These are phyloP conservation scores for Macrotis lagotis DNA, from an alignment of 2,113 vertebrate species.

Conservation along the genomic window DNA sequence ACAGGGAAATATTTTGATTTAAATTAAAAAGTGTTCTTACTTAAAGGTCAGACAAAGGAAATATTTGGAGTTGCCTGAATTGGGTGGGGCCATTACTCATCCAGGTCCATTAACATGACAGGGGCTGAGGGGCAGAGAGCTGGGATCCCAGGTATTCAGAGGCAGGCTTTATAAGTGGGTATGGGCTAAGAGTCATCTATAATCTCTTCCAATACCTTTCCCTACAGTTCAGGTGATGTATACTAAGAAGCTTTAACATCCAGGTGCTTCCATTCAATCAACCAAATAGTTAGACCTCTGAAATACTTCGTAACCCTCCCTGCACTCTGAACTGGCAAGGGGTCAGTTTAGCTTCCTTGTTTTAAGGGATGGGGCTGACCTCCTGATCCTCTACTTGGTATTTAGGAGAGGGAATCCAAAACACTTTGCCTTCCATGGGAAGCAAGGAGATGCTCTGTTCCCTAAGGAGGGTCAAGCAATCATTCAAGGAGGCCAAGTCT, in stretches of 20 bases:
- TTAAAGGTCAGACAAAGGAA: slow-evolving; percentile 3
- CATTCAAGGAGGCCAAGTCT: background rate
- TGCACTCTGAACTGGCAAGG: background rate
- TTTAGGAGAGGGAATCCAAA: background rate
- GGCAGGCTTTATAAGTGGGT: no score
- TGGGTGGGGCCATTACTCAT: background rate
- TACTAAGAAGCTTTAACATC: background rate
- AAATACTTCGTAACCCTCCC: background rate
- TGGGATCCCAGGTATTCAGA: no score
- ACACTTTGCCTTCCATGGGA: no score
- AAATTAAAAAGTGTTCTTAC: background rate
- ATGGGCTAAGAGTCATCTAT: background rate
- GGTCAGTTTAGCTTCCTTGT: background rate
- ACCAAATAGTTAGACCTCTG: background rate
- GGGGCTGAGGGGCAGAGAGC: background rate
- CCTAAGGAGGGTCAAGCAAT: background rate
- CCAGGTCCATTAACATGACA: background rate
- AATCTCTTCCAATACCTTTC: background rate
- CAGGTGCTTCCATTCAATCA: background rate
- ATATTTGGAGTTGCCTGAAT: background rate
- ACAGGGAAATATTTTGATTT: slow-evolving; percentile 5
- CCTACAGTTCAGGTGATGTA: background rate
- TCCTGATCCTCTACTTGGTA: background rate
- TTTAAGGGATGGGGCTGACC: background rate
- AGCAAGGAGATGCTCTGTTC: background rate